Evolutionary conservation across 92 coral and sea anemone species (phyloP), one percentile per base, ranked within the genome.

Genomic region (Metridium senile): DNA sequence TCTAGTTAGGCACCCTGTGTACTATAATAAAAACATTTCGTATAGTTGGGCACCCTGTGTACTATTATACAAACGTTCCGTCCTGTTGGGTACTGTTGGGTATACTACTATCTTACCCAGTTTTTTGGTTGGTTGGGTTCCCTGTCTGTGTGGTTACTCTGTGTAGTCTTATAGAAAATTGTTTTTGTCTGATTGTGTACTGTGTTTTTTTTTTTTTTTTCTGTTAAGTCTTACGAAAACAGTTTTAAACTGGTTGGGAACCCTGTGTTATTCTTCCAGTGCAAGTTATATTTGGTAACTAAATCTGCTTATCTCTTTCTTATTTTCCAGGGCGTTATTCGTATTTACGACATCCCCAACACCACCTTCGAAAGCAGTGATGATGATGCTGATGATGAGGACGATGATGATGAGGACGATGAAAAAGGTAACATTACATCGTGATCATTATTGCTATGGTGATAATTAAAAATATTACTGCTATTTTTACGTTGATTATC

Each of bases 281-380:
- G 13, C 13, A 39, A 6, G 13, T 39, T 39, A 39, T 39, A 39
- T 4, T 39, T 39, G 13, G 8, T 4, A 39, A 4, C 8, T 39
- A 4, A 39, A 4, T 39, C 13, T 4, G 49, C 13, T 39, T 6
- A 39, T 39, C 13, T 39, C 13, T 6, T 25, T 18, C 68, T 29
- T 81, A n/a, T 16, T 34, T 64, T 66, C 1, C 20, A 95, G 99
- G 93, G 96, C 8, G 86, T 95, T 76, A 79, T 95, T 4, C 97
- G 99, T 69, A 92, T 95, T 74, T 95, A 95, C 66, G 99, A 95
- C 78, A 95, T 95, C 49, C 99, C 99, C 9, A 87, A 95, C 86
- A 87, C 80, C 84, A 95, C 99, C 8, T 95, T 95, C 80, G 99
- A 95, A 82, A 79, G 93, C 26, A 89, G 90, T 10, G 97, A 87